phyloP scores from a whole-genome alignment of 2,113 vertebrate species.

The Brachyhypopomus occidentalis region DNA sequence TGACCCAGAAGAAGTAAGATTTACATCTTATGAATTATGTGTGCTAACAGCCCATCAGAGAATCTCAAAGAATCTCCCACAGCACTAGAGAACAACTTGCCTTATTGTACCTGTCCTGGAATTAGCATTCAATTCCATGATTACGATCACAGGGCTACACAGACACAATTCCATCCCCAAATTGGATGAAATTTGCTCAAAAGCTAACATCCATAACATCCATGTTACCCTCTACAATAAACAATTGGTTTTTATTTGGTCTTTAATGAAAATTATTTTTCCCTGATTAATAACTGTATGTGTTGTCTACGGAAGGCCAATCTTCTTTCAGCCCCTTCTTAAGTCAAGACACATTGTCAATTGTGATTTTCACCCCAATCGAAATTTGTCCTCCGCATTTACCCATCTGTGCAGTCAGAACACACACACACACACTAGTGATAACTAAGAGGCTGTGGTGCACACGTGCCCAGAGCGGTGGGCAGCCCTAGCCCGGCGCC shows the following conservation, averaged over 20 bases:
- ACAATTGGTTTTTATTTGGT: slow-evolving; percentile 73
- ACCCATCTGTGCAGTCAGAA: no score
- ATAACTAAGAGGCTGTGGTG: no score
- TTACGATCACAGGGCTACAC: slow-evolving; percentile 50
- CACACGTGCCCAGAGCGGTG: no score
- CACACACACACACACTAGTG: no score
- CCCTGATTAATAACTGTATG: slow-evolving; percentile 51
- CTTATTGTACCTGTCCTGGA: slow-evolving; percentile 71
- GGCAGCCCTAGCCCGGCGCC: no score
- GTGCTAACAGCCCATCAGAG: no score
- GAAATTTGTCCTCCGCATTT: no score
- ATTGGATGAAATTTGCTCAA: slow-evolving; percentile 62
- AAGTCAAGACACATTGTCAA: no score
- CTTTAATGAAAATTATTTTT: slow-evolving; percentile 75
- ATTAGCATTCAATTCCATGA: slow-evolving; percentile 73
- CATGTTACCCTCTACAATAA: slow-evolving; percentile 55
- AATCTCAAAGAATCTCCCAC: no score
- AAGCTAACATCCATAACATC: slow-evolving; percentile 65
- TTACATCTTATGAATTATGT: no score
- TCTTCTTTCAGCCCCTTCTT: neutral
- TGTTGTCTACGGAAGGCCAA: neutral
- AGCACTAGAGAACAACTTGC: slow-evolving; percentile 55
- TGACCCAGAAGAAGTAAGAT: no score
- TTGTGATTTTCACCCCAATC: no score
- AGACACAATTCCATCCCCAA: slow-evolving; percentile 63